Base-by-base conservation (phyloP, 2,797 vertebrate species). In the Odontamblyopus lacepedii region DNA sequence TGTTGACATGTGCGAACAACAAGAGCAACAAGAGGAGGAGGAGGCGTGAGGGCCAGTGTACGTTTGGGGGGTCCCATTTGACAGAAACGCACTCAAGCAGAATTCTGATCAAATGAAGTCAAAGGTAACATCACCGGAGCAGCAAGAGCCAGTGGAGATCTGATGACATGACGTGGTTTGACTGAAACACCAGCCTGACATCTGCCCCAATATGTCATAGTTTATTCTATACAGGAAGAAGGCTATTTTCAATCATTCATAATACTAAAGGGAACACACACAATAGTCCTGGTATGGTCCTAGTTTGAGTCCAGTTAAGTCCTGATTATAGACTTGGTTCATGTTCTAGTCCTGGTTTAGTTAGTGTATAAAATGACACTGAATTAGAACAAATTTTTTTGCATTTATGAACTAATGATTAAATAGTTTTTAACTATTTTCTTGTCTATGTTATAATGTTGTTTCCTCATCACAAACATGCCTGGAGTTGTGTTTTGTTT, bases 81-180 rank as follows among this genome's bases (percentile, higher is more conserved):
- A 63, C 62, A 41, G 62, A 63, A 63, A 63, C 5, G 35, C 62
- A 63, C 62, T 63, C 62, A 63, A n/a, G 61, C 61, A 63, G 30
- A 63, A 63, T 63, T 26, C 19, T 63, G 38, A 63, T 63, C 62
- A 63, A 63, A 63, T 44, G 16, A 6, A 63, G 35, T 44, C n/a
- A 63, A 19, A 63, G 38, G 62, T 35, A 63, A 30, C 30, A 35
- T 32, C 61, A 44, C n/a, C 5, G 19, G 35, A 63, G 35, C 38
- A 26, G 62, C 38, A 6, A 44, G 19, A 35, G n/a, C 30, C 61
- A n/a, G 61, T 18, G 30, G 18, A 38, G 61, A 63, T 38, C 61
- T 38, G 29, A 30, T 63, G 32, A 38, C 6, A 8, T 38, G 61
- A 63, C 27, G 27, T 61, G 59, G 6, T 16, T 29, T 32, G 27